A percentile compares a stretch with the other conserved stretches of the same genome.
Evolutionary conservation across 1,140 invertebrate genomes (phyloP).

Genomic region (Fopius arisanus): DNA sequence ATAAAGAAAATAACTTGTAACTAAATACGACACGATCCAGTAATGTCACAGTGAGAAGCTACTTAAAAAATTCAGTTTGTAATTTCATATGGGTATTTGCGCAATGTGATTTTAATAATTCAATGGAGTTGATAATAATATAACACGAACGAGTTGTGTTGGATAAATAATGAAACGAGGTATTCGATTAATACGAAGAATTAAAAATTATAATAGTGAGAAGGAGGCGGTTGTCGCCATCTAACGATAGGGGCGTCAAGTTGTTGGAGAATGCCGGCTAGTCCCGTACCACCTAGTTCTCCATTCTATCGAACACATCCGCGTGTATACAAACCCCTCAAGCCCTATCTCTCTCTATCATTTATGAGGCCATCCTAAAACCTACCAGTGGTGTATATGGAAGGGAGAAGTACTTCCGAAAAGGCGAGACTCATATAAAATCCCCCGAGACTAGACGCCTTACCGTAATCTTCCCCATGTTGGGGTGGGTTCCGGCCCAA

Average conservation of each 20-base stretch:
- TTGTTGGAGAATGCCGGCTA: background rate
- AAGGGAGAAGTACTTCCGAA: background rate
- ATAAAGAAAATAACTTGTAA: conserved; percentile 52
- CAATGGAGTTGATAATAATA: too few species aligned
- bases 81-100: conserved; percentile 60
- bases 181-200: too few species aligned
- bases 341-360: background rate
- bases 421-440: conserved; percentile 14
- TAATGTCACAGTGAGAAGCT: conserved; percentile 42
- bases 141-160: too few species aligned
- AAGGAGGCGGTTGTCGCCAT: background rate
- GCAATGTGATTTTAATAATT: conserved; percentile 49
- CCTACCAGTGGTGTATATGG: background rate
- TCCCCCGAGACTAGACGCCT: conserved; percentile 10
- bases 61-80: conserved; percentile 42
- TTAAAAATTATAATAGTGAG: background rate
- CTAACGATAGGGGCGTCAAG: background rate
- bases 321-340: background rate
- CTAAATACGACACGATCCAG: conserved; percentile 51
- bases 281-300: background rate
- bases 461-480: conserved; percentile 1
- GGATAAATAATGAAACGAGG: too few species aligned
- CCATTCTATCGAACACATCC: background rate
- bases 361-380: background rate
- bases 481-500: conserved; percentile 9